Base-by-base conservation (phyloP, 1,140 invertebrate species). In the Brachionus paranguensis region DNA sequence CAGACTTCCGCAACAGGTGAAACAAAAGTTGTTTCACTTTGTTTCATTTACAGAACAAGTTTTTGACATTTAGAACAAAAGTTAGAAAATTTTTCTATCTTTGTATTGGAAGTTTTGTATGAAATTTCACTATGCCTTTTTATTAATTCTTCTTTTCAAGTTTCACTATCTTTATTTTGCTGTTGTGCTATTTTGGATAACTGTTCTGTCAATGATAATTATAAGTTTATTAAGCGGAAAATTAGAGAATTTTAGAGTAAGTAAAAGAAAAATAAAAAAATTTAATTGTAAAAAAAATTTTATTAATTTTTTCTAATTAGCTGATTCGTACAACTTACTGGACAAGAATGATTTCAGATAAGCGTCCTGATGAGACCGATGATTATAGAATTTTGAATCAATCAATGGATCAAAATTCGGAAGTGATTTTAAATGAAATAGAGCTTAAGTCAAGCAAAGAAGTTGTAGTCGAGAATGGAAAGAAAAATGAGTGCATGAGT, bases 81-180 rank as follows among this genome's bases (percentile, higher is more conserved):
- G 24, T 24, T 0, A 24, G 0, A 24, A 24, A 24, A 1, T 24
- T 24, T 24, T 24, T 24, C 1, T 24, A 24, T 24, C 1, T 24
- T 24, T 24, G 24, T 24, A 1, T 24, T 24, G 24, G 24, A 24
- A 24, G 24, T 1, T 24, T 24, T 24, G 24, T 1, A 24, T 24
- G 24, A 24, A 24, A 24, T 24, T 24, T 24, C 0, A 24, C 24
- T 1, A 24, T 24, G 24, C 24, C 24, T 24, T 24, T 24, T 24
- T 1, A n/a, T 43, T n/a, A 50, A 11, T 29, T 84, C 14, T 20
- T 43, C 33, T 29, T 8, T 20, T 20, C n/a, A 65, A 84, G 60
- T 84, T 84, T 50, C 81, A 84, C 27, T 84, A 84, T 43, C 17
- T 84, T 27, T 76, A 84, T 78, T 84, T 74, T 76, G 83, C 83